phyloP scores from a whole-genome alignment of 2,888 invertebrate species.

The Icerya purchasi region DNA sequence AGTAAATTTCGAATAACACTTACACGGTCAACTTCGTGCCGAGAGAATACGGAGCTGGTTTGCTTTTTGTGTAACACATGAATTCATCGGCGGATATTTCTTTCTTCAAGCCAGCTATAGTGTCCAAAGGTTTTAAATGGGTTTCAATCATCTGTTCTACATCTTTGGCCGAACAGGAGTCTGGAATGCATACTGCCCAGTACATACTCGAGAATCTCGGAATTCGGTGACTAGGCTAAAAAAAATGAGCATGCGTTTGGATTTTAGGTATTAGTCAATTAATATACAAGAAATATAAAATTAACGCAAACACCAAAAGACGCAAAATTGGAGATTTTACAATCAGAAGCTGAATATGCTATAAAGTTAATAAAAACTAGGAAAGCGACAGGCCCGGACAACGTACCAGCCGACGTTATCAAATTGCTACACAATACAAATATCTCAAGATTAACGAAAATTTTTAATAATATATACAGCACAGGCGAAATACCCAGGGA shows the following conservation, averaged over 20 bases:
- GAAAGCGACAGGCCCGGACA: too few relatives aligned
- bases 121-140: conserved; percentile 11
- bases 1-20: neutral
- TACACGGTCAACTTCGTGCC: conserved; percentile 3
- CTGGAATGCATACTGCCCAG: conserved; percentile 46
- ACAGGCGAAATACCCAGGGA: too few relatives aligned
- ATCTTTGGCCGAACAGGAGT: conserved; percentile 34
- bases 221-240: conserved; percentile 45
- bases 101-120: conserved; percentile 9
- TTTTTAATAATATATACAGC: too few relatives aligned
- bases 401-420: too few relatives aligned
- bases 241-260: conserved; percentile 16
- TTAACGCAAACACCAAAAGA: too few relatives aligned
- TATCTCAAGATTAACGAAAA: too few relatives aligned
- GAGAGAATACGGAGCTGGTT: neutral
- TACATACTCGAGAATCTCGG: conserved; percentile 42
- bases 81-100: conserved; percentile 13
- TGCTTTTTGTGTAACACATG: conserved; percentile 13
- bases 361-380: too few relatives aligned
- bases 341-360: too few relatives aligned
- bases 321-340: too few relatives aligned
- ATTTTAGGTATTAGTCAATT: too few relatives aligned
- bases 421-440: too few relatives aligned
- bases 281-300: too few relatives aligned
- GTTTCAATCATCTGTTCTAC: conserved; percentile 12